Evolutionary conservation across 2,888 invertebrate species (phyloP).

Genomic region (Enoplolaimus lenunculus): DNA sequence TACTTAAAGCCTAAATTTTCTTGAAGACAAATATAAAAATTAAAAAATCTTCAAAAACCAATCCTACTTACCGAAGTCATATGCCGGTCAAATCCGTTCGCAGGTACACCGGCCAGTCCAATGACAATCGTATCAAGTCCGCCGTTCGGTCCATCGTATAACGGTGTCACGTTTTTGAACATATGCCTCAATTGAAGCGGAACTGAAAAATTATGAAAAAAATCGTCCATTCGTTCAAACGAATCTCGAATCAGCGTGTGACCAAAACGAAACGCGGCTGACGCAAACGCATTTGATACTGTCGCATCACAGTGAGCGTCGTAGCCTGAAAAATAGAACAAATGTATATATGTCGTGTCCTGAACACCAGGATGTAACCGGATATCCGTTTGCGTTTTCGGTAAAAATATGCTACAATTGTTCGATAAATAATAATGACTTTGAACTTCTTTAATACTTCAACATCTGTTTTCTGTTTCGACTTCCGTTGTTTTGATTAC

Average conservation of each 20-base stretch:
- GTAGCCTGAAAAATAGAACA: conserved; percentile 48
- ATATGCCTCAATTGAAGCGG: conserved; percentile 24
- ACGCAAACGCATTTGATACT: conserved; percentile 67
- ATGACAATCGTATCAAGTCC: conserved; percentile 39
- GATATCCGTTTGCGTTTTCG: no score
- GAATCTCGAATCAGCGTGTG: conserved; percentile 63
- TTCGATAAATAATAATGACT: conserved; percentile 6
- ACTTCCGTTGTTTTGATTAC: no score
- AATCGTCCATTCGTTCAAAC: conserved; percentile 50
- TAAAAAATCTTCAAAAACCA: no score
- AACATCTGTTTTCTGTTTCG: no score
- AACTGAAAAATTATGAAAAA: conserved; percentile 24
- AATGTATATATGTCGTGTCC: no score
- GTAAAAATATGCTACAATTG: no score
- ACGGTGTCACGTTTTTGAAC: conserved; percentile 33
- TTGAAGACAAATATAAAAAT: no score
- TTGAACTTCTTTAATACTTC: conserved; percentile 10
- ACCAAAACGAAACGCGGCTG: conserved; percentile 52
- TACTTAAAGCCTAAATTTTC: no score
- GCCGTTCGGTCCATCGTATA: conserved; percentile 34
- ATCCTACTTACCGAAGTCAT: conserved; percentile 16
- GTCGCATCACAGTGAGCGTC: conserved; percentile 56
- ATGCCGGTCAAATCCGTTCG: conserved; percentile 36
- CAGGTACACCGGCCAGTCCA: conserved; percentile 36
- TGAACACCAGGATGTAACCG: no score